Conservation (phyloP, 92 coral and sea anemone species). For the Actinostola sp. region DNA sequence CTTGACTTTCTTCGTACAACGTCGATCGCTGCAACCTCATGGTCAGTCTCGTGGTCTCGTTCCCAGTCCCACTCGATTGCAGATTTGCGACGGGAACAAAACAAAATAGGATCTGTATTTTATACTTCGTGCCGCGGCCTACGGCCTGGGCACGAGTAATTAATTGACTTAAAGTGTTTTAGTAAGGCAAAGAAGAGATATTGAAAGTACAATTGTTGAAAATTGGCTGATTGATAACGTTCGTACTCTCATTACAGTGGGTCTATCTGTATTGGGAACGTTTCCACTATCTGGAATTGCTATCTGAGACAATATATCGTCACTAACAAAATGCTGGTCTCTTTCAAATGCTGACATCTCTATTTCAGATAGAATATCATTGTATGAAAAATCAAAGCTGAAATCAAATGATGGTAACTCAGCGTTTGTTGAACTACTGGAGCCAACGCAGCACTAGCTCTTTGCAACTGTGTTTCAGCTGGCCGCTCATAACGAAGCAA, state of each 20-base stretch:
- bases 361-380: slow-evolving; percentile 5
- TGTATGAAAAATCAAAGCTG: slow-evolving; percentile 12
- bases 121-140: too few species aligned
- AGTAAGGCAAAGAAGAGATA: too few species aligned
- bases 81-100: too few species aligned
- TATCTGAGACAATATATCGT: slow-evolving; percentile 7
- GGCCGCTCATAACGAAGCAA: slow-evolving; percentile 24
- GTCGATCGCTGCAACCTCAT: too few species aligned
- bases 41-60: too few species aligned
- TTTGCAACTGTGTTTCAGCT: slow-evolving; percentile 9
- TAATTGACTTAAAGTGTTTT: too few species aligned
- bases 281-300: slow-evolving; percentile 16
- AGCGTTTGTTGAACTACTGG: slow-evolving; percentile 15
- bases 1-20: too few species aligned
- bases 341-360: slow-evolving; percentile 19
- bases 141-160: too few species aligned
- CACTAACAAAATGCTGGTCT: slow-evolving; percentile 3
- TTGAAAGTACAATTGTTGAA: slow-evolving; percentile 13
- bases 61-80: too few species aligned
- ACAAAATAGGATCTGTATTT: too few species aligned
- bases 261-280: too few species aligned
- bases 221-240: too few species aligned
- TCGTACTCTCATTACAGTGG: slow-evolving; percentile 1
- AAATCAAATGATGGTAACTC: slow-evolving; percentile 12
- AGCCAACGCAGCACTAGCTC: slow-evolving; percentile 21